Evolutionary conservation across 1,140 invertebrate species (phyloP), one percentile per base, ranked within the genome.

Genomic region (Nephila pilipes): DNA sequence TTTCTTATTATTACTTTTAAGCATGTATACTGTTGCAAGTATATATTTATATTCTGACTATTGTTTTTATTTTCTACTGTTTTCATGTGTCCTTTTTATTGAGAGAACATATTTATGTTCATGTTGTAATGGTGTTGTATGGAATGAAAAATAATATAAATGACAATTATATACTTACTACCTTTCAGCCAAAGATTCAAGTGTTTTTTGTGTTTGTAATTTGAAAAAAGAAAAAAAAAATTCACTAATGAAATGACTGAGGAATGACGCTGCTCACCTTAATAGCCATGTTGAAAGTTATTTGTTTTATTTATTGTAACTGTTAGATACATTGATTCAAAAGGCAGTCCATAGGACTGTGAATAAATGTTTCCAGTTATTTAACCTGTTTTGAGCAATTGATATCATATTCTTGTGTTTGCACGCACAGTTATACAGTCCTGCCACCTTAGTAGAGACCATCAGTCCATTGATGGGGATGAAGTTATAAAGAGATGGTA

Each of bases 361-460:
- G 88, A 90, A 90, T 90, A 90, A 90, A 90, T 90, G 88, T 90
- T 90, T 90, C 88, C 88, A 90, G 88, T 90, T 90, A 90, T 90
- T 87, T 60, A 87, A 87, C 29, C 63, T 58, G 85, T 38, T 29
- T 83, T 54, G 81, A 55, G 81, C 25, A 55, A 16, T 83, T 83
- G 12, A 55, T 83, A 16, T 55, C 81, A 83, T 16, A 54, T 38
- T 46, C 46, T 12, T 65, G 63, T 75, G 69, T 75, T 75, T 36
- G 69, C 69, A 32, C 29, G 18, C 65, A 75, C 69, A 75, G 16
- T 32, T 32, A 75, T 36, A 32, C 8, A 65, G 10, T 25, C 63
- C 63, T 1, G 60, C n/a, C 8, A 10, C 46, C 0, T 46, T 46
- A 46, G 46, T 46, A 46, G 46, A 46, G 12, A 46, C 5, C 46